phyloP scores from a whole-genome alignment of 2,888 invertebrate species.

The Cremastinae sp. region DNA sequence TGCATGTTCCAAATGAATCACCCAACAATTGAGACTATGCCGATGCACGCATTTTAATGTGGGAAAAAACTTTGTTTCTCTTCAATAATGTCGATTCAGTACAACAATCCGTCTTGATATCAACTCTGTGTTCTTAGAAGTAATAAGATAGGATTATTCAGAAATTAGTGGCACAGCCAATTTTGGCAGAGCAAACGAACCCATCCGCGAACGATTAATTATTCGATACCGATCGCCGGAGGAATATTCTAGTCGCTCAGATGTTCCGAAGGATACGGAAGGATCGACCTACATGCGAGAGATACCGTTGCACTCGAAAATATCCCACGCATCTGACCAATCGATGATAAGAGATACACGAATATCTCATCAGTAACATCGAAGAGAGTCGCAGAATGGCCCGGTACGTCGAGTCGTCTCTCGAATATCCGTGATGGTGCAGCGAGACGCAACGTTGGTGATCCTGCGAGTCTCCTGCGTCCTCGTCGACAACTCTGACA shows the following conservation, averaged over 20 bases:
- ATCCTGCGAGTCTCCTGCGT: slow-evolving; percentile 13
- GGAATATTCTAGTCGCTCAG: slow-evolving; percentile 22
- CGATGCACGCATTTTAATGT: no score
- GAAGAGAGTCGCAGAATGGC: slow-evolving; percentile 4
- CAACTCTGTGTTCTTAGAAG: neutral
- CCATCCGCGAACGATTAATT: slow-evolving; percentile 23
- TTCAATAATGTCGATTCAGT: no score
- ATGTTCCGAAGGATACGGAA: slow-evolving; percentile 1
- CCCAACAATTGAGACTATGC: no score
- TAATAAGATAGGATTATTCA: no score
- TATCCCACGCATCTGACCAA: slow-evolving; percentile 42
- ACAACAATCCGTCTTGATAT: neutral
- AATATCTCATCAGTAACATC: slow-evolving; percentile 48
- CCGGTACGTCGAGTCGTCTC: neutral
- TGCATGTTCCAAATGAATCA: no score
- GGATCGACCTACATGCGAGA: slow-evolving; percentile 12
- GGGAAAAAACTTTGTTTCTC: no score
- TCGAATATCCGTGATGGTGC: neutral
- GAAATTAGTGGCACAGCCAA: slow-evolving; percentile 1
- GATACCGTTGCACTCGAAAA: slow-evolving; percentile 29
- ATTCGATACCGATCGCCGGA: slow-evolving; percentile 24
- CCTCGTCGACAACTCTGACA: slow-evolving; percentile 27
- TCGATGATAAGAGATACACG: slow-evolving; percentile 50
- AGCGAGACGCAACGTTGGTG: slow-evolving; percentile 22
- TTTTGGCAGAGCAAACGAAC: slow-evolving; percentile 20